Base-by-base conservation (phyloP, 2,113 vertebrate genomes). In the Spheniscus mendiculus region DNA sequence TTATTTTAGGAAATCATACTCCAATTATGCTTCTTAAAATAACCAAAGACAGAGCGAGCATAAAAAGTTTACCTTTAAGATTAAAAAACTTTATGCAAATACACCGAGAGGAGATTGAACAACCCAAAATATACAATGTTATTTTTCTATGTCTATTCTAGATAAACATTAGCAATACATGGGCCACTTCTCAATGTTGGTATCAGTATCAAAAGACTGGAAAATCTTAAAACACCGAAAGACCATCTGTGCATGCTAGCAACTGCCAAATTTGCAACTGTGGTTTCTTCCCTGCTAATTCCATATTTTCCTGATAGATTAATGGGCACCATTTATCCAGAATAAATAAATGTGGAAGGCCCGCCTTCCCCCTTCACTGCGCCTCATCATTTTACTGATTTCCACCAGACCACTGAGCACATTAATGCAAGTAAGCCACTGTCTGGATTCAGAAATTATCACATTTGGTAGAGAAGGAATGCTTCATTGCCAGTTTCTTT, bases 181-280 rank as follows among this genome's bases (percentile, higher is more conserved):
- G 2, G 72, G 76, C 90, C 74, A 71, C 93, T 97, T 98, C 83
- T 95, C 96, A 98, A 94, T 89, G 71, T 91, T 95, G 92, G 94
- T 98, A 97, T 98, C 94, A 83, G 58, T 98, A 97, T 98, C 97
- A 98, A 98, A 96, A 98, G 94, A 95, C 87, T 95, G 96, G 86
- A 98, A 98, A 96, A 95, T 76, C 94, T 95, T 96, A 92, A 95
- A 96, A 91, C 87, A 93, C 82, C 87, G 83, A 85, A 96, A 86
- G 84, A 69, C 97, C 97, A 97, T 95, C 90, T 97, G 97, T 96
- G 94, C 91, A 66, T 52, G 58, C 30, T 93, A 78, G 73, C 70
- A 96, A 76, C 79, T 97, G 96, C 98, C 94, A 97, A 97, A 93
- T 90, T 91, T 91, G 92, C 90, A 96, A 89, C 86, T 95, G 93